Evolutionary conservation across 2,888 invertebrate genomes (phyloP).

Genomic region (Campoplex capitator): DNA sequence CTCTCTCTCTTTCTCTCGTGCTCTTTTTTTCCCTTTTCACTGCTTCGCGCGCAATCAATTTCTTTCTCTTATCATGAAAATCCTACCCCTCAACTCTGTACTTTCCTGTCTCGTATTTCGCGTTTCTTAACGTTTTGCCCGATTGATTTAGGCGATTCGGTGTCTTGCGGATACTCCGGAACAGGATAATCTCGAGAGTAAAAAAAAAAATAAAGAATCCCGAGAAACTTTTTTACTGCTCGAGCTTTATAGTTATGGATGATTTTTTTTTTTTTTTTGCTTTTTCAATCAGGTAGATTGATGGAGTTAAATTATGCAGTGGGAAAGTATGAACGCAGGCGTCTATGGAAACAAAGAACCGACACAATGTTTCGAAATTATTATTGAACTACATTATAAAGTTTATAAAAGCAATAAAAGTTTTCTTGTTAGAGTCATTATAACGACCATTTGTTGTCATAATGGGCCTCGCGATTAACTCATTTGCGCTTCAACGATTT

Average conservation of each 20-base stretch:
- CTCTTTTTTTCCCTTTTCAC: slow-evolving; percentile 21
- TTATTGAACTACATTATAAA: not conserved
- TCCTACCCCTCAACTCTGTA: slow-evolving; percentile 26
- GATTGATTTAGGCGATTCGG: slow-evolving; percentile 61
- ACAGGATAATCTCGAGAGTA: slow-evolving; percentile 38
- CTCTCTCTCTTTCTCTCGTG: not conserved
- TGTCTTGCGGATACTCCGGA: slow-evolving; percentile 14
- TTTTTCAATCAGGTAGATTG: slow-evolving; percentile 7
- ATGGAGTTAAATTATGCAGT: not conserved
- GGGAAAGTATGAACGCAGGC: not conserved
- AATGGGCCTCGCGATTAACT: not conserved
- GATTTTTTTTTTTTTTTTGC: slow-evolving; percentile 15
- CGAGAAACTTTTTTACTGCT: slow-evolving; percentile 8
- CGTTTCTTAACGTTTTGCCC: slow-evolving; percentile 56
- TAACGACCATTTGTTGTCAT: not conserved
- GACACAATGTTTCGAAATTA: not conserved
- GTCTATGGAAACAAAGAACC: not conserved
- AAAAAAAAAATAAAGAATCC: slow-evolving; percentile 46
- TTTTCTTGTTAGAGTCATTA: not conserved
- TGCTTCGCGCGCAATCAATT: slow-evolving; percentile 63
- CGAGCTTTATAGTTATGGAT: slow-evolving; percentile 10
- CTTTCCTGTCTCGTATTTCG: slow-evolving; percentile 52
- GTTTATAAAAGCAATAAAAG: not conserved
- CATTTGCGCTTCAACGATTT: not conserved
- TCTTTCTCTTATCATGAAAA: slow-evolving; percentile 64